phyloP scores from a whole-genome alignment of 2,888 invertebrate species.

The Aethes cnicana region DNA sequence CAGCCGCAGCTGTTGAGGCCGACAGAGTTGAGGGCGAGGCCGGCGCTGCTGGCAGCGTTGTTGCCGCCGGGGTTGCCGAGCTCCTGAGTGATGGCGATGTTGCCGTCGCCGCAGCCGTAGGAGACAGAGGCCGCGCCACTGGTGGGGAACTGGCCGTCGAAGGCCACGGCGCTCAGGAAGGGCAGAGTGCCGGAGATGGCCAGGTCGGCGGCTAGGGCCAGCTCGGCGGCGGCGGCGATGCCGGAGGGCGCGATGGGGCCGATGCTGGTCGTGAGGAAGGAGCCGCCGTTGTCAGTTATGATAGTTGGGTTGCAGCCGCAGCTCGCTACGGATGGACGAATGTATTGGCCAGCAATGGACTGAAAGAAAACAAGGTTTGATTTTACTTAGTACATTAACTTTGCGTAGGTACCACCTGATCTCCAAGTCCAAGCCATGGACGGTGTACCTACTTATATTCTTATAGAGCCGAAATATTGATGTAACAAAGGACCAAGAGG shows the following conservation, averaged over 20 bases:
- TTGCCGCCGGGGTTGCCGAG: too few species aligned
- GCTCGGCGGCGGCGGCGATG: constrained; percentile 49
- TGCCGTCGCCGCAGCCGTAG: neutral
- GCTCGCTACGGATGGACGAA: neutral
- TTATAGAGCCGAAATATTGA: neutral
- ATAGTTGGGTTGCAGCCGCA: constrained; percentile 19
- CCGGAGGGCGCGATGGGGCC: constrained; percentile 53
- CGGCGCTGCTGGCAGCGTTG: too few species aligned
- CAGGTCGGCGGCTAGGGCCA: constrained; percentile 50
- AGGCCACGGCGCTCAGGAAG: too few species aligned
- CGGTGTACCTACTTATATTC: too few species aligned
- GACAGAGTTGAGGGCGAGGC: too few species aligned
- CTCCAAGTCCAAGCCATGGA: neutral
- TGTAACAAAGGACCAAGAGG: too few species aligned
- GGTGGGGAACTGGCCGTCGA: too few species aligned
- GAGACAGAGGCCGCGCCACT: constrained; percentile 25
- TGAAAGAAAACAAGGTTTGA: neutral
- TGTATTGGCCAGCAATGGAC: constrained; percentile 14
- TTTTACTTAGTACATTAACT: too few species aligned
- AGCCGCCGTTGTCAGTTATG: constrained; percentile 48
- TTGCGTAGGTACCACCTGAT: too few species aligned
- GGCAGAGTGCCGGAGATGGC: constrained; percentile 58
- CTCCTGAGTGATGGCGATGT: too few species aligned
- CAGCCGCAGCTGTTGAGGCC: too few species aligned
- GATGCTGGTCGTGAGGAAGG: constrained; percentile 44